These are phyloP conservation scores for Lycophotia porphyrea DNA, from an alignment of 2,888 invertebrate genomes.

Conservation along the genomic window DNA sequence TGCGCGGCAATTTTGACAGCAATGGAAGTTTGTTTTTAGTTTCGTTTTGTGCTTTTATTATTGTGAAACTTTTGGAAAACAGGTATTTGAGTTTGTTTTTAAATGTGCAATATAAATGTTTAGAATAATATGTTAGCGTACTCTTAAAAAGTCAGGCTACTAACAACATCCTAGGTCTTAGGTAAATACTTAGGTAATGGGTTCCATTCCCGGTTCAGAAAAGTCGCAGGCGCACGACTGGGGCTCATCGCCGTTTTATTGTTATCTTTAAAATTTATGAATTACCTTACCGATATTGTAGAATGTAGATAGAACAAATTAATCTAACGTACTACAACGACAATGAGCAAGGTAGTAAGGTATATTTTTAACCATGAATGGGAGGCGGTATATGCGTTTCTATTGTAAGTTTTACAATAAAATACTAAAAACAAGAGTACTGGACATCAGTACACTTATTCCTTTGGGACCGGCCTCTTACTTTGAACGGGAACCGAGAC, in stretches of 20 bases:
- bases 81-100: conserved; percentile 43
- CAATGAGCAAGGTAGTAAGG: too few species aligned
- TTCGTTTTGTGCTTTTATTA: conserved; percentile 49
- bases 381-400: too few species aligned
- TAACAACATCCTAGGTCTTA: background rate
- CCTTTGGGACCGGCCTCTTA: background rate
- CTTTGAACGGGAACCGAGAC: background rate
- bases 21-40: conserved; percentile 63
- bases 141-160: background rate
- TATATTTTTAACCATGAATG: too few species aligned
- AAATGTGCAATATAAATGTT: background rate
- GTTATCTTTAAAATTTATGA: background rate
- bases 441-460: too few species aligned
- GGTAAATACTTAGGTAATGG: background rate
- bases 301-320: background rate
- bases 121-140: background rate
- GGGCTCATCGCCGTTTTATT: background rate
- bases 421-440: too few species aligned
- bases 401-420: too few species aligned
- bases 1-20: conserved; percentile 70
- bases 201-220: background rate
- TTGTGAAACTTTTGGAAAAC: conserved; percentile 43
- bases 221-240: background rate
- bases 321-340: background rate
- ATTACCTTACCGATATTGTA: background rate